phyloP scores from a whole-genome alignment of 2,113 vertebrate genomes.

The Gymnocephalus cernua region DNA sequence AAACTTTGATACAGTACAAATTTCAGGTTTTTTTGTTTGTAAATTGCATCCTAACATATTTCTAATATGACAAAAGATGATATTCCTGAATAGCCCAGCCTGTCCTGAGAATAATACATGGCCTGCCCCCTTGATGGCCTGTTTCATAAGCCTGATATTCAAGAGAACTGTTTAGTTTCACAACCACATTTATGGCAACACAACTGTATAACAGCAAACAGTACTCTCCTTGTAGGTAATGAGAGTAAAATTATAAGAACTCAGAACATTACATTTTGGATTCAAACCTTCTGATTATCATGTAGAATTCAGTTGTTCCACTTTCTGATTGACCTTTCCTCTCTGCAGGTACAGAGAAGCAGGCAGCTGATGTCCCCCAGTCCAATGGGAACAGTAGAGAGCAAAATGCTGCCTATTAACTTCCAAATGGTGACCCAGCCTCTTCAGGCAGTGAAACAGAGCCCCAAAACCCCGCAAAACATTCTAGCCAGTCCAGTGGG shows the following conservation, averaged over 20 bases:
- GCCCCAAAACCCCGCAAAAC: conserved; percentile 91
- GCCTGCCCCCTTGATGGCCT: neutral
- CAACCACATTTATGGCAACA: neutral
- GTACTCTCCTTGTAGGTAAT: neutral
- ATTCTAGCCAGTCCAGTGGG: conserved; percentile 88
- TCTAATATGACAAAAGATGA: neutral
- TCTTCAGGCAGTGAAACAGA: conserved; percentile 92
- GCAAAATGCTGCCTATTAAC: conserved; percentile 94
- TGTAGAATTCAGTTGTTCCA: neutral
- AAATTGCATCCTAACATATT: too few relatives aligned
- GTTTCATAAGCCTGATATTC: neutral
- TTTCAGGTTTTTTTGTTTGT: neutral
- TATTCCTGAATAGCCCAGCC: neutral
- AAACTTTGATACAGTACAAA: neutral
- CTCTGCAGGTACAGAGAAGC: conserved; percentile 89
- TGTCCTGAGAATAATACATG: neutral
- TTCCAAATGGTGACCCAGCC: conserved; percentile 97
- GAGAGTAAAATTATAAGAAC: neutral
- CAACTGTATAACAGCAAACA: neutral
- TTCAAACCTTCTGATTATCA: neutral
- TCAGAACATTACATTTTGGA: neutral
- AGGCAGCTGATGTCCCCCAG: conserved; percentile 93
- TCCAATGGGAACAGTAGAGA: conserved; percentile 89
- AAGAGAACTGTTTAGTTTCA: neutral
- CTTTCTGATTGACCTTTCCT: conserved; percentile 19